Base-by-base conservation (phyloP, 2,888 invertebrate species). In the Rhamphomyia laevipes region DNA sequence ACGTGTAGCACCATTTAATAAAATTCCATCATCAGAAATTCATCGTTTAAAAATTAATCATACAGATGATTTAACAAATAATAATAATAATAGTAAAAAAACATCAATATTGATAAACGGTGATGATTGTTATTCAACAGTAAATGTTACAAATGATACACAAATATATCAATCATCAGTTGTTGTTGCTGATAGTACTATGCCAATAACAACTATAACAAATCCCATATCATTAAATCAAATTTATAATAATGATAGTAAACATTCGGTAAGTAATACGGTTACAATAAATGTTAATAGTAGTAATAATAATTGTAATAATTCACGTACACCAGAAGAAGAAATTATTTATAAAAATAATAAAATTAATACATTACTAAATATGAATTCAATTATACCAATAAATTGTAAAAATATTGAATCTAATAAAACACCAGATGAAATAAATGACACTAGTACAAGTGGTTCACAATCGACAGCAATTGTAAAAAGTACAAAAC, bases 101-200 rank as follows among this genome's bases (percentile, higher is more conserved):
- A 79, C 84, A 16, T 84, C 84, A 13, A 84, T 85, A 59, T 73
- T 83, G 74, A 85, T 85, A 61, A 84, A 74, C 63, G 83, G 78
- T 47, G 82, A 78, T 64, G 84, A 80, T 71, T 86, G 76, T 69
- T 86, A 84, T 61, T 83, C 82, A 43, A 84, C 84, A 16, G 81
- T 83, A 68, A 84, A 84, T 64, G 80, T 83, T 2, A 80, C 75
- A 57, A 79, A 76, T 60, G 80, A 83, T 59, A 76, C 77, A 49
- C 82, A 82, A 13, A 74, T 82, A 56, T 83, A 84, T 66, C 78
- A 84, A 56, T 84, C 84, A 27, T 84, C 84, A 1, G 84, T 84
- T 21, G 81, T 83, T 18, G 82, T 84, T 2, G 80, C 80, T 60
- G 79, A 81, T 63, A 73, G 73, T 52, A 71, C 51, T 11, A 49